phyloP scores from a whole-genome alignment of 2,888 invertebrate species.

The Tinea trinotella region DNA sequence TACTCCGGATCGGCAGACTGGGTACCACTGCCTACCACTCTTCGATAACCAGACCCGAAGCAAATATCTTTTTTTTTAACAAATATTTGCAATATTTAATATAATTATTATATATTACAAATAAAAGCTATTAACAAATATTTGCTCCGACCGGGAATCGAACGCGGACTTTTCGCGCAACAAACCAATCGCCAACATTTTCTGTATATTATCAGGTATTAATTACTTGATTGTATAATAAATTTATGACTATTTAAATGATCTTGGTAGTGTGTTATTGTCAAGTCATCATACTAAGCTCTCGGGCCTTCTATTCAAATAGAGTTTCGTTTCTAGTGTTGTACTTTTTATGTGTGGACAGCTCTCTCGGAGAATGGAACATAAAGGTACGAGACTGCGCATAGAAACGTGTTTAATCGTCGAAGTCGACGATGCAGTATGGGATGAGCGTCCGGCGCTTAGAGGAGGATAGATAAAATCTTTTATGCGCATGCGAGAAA shows the following conservation, averaged over 20 bases:
- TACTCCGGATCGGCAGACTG: no score
- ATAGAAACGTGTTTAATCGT: slow-evolving; percentile 70
- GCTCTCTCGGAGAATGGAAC: slow-evolving; percentile 22
- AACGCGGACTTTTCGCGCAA: no score
- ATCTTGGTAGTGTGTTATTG: slow-evolving; percentile 30
- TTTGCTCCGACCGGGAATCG: no score
- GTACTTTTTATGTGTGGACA: slow-evolving; percentile 30
- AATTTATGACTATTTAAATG: slow-evolving; percentile 10
- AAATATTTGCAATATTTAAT: no score
- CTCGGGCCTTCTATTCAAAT: slow-evolving; percentile 35
- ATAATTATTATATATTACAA: no score
- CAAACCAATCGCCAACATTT: no score
- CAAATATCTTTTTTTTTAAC: no score
- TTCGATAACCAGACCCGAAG: no score
- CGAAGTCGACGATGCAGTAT: slow-evolving; percentile 46
- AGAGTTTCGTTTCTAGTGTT: slow-evolving; percentile 38
- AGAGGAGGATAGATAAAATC: slow-evolving; percentile 38
- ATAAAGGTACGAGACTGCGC: slow-evolving; percentile 62
- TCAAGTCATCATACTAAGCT: slow-evolving; percentile 44
- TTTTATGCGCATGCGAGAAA: slow-evolving; percentile 33
- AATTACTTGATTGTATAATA: neutral
- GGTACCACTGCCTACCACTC: no score
- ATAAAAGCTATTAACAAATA: no score
- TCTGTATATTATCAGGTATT: slow-evolving; percentile 3
- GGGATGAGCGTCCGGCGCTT: slow-evolving; percentile 40